phyloP scores from a whole-genome alignment of 2,888 invertebrate genomes.

The Cantharis flavilabris region DNA sequence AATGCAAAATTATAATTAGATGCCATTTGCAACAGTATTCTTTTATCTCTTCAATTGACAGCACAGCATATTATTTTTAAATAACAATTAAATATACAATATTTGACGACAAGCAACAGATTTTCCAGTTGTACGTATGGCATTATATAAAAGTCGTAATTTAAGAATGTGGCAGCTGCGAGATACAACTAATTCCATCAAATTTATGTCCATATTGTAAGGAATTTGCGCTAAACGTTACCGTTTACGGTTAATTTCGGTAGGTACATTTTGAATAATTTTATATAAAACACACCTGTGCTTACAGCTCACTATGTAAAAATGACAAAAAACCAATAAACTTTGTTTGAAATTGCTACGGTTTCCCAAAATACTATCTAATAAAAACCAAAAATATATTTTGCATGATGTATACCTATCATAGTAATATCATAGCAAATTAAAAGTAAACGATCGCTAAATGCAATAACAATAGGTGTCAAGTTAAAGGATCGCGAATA shows the following conservation, averaged over 20 bases:
- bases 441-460: not conserved
- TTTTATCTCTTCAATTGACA: not conserved
- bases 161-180: slow-evolving; percentile 22
- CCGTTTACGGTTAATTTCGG: slow-evolving; percentile 22
- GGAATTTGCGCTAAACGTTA: slow-evolving; percentile 13
- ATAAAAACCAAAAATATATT: not conserved
- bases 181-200: slow-evolving; percentile 23
- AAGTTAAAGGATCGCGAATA: not conserved
- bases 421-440: no score
- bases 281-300: slow-evolving; percentile 19
- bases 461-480: not conserved
- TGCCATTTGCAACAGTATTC: not conserved
- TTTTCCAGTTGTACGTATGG: not conserved
- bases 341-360: not conserved
- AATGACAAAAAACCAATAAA: slow-evolving; percentile 5
- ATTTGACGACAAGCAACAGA: not conserved
- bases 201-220: slow-evolving; percentile 22
- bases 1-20: not conserved
- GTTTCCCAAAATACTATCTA: not conserved
- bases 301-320: not conserved
- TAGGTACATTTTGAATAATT: slow-evolving; percentile 16
- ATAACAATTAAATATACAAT: not conserved
- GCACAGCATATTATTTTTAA: not conserved
- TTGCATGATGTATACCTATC: not conserved
- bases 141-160: slow-evolving; percentile 4